Conservation (phyloP, 2,888 invertebrate species). For the Drosophila birchii region DNA sequence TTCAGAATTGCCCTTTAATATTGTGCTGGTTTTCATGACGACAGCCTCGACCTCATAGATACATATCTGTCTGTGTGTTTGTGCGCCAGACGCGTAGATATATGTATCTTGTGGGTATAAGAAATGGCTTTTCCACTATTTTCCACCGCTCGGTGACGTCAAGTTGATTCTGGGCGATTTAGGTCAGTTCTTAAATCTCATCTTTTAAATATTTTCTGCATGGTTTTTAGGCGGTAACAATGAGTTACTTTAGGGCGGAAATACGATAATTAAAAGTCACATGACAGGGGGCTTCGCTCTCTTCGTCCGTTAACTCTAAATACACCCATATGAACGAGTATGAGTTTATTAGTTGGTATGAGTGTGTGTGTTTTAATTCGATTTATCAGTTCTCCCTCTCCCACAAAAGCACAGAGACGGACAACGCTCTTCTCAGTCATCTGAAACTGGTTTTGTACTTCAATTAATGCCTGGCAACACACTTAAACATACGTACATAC, state of each 20-base stretch:
- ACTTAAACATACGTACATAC: neutral
- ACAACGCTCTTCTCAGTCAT: conserved; percentile 66
- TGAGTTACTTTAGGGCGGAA: conserved; percentile 14
- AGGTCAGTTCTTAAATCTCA: conserved; percentile 1
- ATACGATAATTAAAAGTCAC: conserved; percentile 71
- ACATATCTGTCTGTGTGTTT: conserved; percentile 2
- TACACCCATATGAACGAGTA: conserved; percentile 35
- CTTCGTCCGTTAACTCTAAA: conserved; percentile 22
- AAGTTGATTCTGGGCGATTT: conserved; percentile 49
- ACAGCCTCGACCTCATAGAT: conserved; percentile 33
- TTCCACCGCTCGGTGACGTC: conserved; percentile 12
- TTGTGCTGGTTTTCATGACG: conserved; percentile 17
- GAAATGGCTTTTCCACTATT: conserved; percentile 18
- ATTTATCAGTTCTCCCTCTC: conserved; percentile 61
- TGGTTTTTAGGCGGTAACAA: neutral
- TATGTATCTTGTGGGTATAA: conserved; percentile 27
- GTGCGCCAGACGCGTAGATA: conserved; percentile 20
- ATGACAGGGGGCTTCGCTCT: conserved; percentile 57
- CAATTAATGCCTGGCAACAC: conserved; percentile 47
- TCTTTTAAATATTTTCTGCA: neutral
- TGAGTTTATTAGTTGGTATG: conserved; percentile 30
- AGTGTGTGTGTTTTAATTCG: conserved; percentile 56
- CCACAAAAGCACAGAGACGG: conserved; percentile 5
- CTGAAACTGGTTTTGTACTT: conserved; percentile 72
- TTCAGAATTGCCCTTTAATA: conserved; percentile 8